Percentiles rank a stretch among this genome's conserved stretches.
phyloP scores from a whole-genome alignment of 2,797 vertebrate species.

The Etheostoma nigrum region DNA sequence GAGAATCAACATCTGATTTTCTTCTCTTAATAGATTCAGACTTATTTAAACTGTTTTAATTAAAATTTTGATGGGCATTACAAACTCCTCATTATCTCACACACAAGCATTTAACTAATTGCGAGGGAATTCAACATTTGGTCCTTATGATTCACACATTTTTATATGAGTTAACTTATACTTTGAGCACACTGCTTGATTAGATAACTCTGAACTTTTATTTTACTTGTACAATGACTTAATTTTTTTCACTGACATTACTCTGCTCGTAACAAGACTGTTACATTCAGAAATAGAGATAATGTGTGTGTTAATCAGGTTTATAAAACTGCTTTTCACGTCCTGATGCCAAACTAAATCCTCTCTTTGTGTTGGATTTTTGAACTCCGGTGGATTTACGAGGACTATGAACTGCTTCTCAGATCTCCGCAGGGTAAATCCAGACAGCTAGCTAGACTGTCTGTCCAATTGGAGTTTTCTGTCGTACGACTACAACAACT shows the following conservation, averaged over 20 bases:
- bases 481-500: too few relatives aligned
- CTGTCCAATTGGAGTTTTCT: too few relatives aligned
- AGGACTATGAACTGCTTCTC: too few relatives aligned
- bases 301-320: not conserved
- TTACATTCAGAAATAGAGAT: not conserved
- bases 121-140: conserved; percentile 21
- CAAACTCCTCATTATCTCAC: conserved; percentile 34
- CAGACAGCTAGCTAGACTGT: too few relatives aligned
- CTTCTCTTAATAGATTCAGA: conserved; percentile 7
- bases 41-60: conserved; percentile 22
- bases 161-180: conserved; percentile 29
- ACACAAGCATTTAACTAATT: conserved; percentile 34
- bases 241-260: not conserved
- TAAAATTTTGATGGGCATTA: not conserved
- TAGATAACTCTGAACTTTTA: not conserved
- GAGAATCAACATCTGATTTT: conserved; percentile 2
- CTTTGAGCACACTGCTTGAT: conserved; percentile 27
- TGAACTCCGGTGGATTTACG: too few relatives aligned
- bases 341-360: conserved; percentile 12
- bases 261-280: not conserved
- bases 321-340: not conserved
- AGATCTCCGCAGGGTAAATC: too few relatives aligned
- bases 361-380: too few relatives aligned
- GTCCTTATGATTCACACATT: conserved; percentile 29
- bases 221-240: not conserved